Conservation (phyloP, 37 sponge, comb jelly and placozoan species). For the Eunapius fragilis region DNA sequence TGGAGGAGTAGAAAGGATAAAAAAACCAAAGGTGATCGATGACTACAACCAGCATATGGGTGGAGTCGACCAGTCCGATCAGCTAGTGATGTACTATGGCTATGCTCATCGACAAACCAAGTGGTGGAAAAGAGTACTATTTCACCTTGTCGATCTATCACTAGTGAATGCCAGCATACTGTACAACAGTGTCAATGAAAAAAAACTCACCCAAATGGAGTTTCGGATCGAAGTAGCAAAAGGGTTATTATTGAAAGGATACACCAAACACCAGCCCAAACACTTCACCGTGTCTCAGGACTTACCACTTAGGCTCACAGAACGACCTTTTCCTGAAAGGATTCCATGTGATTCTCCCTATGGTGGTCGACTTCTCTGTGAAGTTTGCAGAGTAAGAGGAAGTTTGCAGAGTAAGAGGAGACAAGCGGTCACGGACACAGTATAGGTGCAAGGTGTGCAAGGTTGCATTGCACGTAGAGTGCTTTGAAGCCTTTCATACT, state of each 20-base stretch:
- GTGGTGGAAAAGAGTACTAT: constrained; percentile 40
- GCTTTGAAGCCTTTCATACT: constrained; percentile 56
- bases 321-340: constrained; percentile 6
- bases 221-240: constrained; percentile 26
- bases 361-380: constrained; percentile 18
- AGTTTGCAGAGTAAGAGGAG: constrained; percentile 26
- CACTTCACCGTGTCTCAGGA: not conserved
- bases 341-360: not conserved
- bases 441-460: constrained; percentile 38
- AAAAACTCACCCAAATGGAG: constrained; percentile 13
- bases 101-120: constrained; percentile 12
- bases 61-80: constrained; percentile 38
- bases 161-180: constrained; percentile 47
- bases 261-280: too few species aligned
- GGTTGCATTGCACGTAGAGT: constrained; percentile 17
- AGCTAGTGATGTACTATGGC: constrained; percentile 40
- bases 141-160: constrained; percentile 24
- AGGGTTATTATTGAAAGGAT: not conserved
- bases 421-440: not conserved
- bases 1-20: constrained; percentile 19
- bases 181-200: not conserved
- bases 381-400: constrained; percentile 32
- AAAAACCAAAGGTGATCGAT: constrained; percentile 26
- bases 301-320: constrained; percentile 19
- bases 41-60: constrained; percentile 52